Percentiles rank a stretch among this genome's conserved stretches.
These are phyloP conservation scores for Brachionus sp. DNA, from an alignment of 1,140 invertebrate species.

Conservation along the genomic window DNA sequence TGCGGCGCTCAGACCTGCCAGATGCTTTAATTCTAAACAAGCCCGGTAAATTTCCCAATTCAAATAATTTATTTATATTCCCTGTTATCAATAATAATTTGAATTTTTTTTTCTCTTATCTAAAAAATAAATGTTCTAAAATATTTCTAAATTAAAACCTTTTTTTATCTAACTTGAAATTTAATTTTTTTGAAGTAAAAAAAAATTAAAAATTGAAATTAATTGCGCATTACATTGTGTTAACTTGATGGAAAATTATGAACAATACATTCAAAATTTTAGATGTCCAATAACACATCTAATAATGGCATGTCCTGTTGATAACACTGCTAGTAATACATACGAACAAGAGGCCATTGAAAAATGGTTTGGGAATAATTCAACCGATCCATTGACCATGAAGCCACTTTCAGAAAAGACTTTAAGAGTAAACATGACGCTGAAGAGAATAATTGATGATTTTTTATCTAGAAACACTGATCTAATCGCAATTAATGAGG, in stretches of 20 bases:
- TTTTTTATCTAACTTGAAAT: too few relatives aligned
- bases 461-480: neutral
- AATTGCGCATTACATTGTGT: too few relatives aligned
- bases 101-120: too few relatives aligned
- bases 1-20: too few relatives aligned
- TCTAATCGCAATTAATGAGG: neutral
- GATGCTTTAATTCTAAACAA: too few relatives aligned
- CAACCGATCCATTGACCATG: neutral
- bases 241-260: neutral
- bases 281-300: neutral
- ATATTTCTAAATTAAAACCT: too few relatives aligned
- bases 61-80: too few relatives aligned
- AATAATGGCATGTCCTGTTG: neutral
- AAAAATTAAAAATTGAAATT: too few relatives aligned
- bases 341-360: constrained; percentile 3
- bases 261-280: neutral
- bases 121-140: too few relatives aligned
- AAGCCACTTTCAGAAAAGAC: neutral
- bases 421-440: neutral
- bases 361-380: neutral
- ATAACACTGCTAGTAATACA: neutral
- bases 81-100: too few relatives aligned
- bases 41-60: too few relatives aligned
- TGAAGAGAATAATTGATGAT: neutral
- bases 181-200: too few relatives aligned